Conservation (phyloP, 2,888 invertebrate species). For the Piscicola geometra region DNA sequence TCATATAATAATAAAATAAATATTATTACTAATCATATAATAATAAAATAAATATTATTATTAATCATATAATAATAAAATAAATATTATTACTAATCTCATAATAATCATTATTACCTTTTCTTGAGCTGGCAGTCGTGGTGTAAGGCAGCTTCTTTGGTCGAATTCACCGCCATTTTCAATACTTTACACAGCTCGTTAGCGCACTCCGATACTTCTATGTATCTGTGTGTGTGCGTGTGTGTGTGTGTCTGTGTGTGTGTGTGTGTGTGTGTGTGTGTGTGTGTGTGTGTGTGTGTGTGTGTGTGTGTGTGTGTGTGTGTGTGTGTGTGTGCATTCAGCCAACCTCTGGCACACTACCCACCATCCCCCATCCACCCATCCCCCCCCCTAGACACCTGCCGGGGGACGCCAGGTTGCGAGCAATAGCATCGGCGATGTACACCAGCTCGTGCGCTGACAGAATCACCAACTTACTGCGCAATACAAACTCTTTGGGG, state of each 20-base stretch:
- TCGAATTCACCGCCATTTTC: slow-evolving; percentile 72
- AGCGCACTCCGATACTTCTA: slow-evolving; percentile 77
- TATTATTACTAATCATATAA: too few relatives aligned
- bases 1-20: too few relatives aligned
- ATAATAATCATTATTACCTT: too few relatives aligned
- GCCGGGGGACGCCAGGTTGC: slow-evolving; percentile 68
- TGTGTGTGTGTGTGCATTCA: too few relatives aligned
- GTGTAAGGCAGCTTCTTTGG: slow-evolving; percentile 76
- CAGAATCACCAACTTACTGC: slow-evolving; percentile 87
- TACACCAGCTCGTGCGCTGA: slow-evolving; percentile 88
- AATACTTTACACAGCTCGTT: slow-evolving; percentile 66
- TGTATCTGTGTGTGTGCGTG: slow-evolving; percentile 63
- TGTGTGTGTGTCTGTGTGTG: slow-evolving; percentile 56
- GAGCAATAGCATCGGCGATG: slow-evolving; percentile 86
- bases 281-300: too few relatives aligned
- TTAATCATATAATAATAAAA: too few relatives aligned
- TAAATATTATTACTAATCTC: too few relatives aligned
- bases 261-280: too few relatives aligned
- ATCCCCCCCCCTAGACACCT: slow-evolving; percentile 45
- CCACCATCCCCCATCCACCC: too few relatives aligned
- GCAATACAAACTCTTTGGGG: slow-evolving; percentile 83
- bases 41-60: too few relatives aligned
- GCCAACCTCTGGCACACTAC: too few relatives aligned
- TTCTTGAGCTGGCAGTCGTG: slow-evolving; percentile 25
- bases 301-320: too few relatives aligned